Percentiles rank a stretch among this genome's conserved stretches.
These are phyloP conservation scores for Hippocampus comes DNA, from an alignment of 2,113 vertebrate species.

Conservation along the genomic window DNA sequence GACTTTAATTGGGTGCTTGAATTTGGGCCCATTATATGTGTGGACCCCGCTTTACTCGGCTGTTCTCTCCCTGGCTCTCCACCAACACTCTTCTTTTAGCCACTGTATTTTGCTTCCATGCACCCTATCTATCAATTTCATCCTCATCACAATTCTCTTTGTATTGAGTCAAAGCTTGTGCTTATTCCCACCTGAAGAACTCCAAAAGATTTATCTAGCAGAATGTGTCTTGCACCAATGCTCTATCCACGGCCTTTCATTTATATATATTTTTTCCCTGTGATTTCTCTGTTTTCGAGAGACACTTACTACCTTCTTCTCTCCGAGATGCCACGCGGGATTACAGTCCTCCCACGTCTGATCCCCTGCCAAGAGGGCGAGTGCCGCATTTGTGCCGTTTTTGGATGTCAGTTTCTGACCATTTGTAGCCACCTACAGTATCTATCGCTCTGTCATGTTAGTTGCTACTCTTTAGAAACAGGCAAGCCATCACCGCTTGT, in stretches of 20 bases:
- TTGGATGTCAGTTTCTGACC: constrained; percentile 32
- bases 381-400: constrained; percentile 8
- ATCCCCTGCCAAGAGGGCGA: constrained; percentile 47
- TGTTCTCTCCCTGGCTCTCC: background rate
- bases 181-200: constrained; percentile 30
- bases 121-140: constrained; percentile 36
- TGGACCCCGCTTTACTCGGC: background rate
- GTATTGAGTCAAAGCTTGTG: constrained; percentile 36
- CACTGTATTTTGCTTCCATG: background rate
- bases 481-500: background rate
- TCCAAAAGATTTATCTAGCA: constrained; percentile 46
- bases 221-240: constrained; percentile 32
- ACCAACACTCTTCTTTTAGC: background rate
- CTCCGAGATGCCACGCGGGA: constrained; percentile 26
- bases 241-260: constrained; percentile 45
- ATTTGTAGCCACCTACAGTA: constrained; percentile 39
- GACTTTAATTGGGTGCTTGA: too few species aligned
- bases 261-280: background rate
- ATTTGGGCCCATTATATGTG: too few species aligned
- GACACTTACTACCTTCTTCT: constrained; percentile 38
- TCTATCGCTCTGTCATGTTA: constrained; percentile 25
- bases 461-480: constrained; percentile 22
- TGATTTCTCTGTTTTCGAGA: constrained; percentile 47
- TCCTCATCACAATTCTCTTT: constrained; percentile 57
- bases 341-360: constrained; percentile 55